Percentiles rank a stretch among this genome's conserved stretches.
These are phyloP conservation scores for Bombus waltoni DNA, from an alignment of 1,140 invertebrate genomes.

Conservation along the genomic window DNA sequence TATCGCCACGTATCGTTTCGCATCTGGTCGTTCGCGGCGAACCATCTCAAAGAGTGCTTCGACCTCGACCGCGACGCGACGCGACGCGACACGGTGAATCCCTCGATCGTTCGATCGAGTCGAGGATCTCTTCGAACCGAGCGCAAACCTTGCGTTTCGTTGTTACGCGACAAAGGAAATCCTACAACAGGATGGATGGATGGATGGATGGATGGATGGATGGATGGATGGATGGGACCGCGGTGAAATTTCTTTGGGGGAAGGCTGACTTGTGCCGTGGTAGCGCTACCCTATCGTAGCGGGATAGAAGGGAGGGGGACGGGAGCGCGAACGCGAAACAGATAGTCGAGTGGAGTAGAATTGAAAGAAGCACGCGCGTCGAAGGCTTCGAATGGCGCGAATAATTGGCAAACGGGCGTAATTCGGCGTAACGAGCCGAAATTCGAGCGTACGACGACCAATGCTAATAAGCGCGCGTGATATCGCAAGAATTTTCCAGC, in stretches of 20 bases:
- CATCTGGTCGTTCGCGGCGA: conserved; percentile 1
- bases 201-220: not conserved
- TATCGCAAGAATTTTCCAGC: conserved; percentile 62
- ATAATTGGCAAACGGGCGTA: conserved; percentile 38
- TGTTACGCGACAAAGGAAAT: conserved; percentile 25
- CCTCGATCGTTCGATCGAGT: conserved; percentile 21
- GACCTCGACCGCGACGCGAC: conserved; percentile 20
- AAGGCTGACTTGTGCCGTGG: not conserved
- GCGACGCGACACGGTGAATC: not conserved
- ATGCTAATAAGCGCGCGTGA: conserved; percentile 59
- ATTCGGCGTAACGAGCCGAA: conserved; percentile 26
- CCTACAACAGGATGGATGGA: not conserved
- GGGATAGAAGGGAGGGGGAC: too few relatives aligned
- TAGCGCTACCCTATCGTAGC: too few relatives aligned
- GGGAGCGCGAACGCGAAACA: not conserved
- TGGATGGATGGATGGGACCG: not conserved
- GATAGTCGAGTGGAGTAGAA: too few relatives aligned
- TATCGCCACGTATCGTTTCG: not conserved
- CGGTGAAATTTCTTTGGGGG: not conserved
- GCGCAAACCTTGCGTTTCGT: conserved; percentile 1
- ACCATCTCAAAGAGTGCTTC: conserved; percentile 25
- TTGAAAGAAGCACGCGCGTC: not conserved
- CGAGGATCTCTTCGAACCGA: not conserved
- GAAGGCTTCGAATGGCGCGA: conserved; percentile 34
- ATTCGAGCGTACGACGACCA: conserved; percentile 42